Evolutionary conservation across 1,140 invertebrate genomes (phyloP).

Genomic region (Ips nitidus): DNA sequence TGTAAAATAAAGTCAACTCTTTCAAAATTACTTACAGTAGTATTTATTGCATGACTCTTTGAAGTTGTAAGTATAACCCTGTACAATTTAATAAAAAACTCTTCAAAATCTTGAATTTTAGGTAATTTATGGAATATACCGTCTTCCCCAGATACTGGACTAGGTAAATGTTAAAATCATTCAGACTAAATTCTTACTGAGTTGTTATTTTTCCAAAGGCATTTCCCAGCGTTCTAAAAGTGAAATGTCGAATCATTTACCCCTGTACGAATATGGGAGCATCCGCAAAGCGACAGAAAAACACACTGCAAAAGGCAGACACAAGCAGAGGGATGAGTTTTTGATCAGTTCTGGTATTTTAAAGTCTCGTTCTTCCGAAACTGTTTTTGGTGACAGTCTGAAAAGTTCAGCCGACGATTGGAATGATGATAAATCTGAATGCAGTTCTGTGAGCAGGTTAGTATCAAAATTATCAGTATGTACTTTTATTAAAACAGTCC

Average conservation of each 20-base stretch:
- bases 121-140: slow-evolving; percentile 10
- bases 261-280: slow-evolving; percentile 41
- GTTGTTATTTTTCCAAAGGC: background rate
- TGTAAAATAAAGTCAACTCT: background rate
- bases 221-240: slow-evolving; percentile 35
- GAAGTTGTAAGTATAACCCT: no score
- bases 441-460: no score
- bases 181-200: no score
- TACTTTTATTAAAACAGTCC: no score
- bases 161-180: no score
- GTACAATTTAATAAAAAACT: no score
- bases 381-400: slow-evolving; percentile 26
- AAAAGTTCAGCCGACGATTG: slow-evolving; percentile 7
- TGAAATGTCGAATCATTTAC: slow-evolving; percentile 44
- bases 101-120: background rate
- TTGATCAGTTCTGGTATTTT: slow-evolving; percentile 7
- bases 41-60: no score
- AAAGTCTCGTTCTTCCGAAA: slow-evolving; percentile 46
- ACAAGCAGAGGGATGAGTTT: background rate
- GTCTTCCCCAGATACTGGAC: background rate
- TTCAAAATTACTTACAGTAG: no score
- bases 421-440: slow-evolving; percentile 1
- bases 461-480: no score
- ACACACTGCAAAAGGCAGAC: slow-evolving; percentile 1
- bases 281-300: slow-evolving; percentile 39